Percentiles rank a stretch among this genome's conserved stretches.
These are phyloP conservation scores for Xestia xanthographa DNA, from an alignment of 2,888 invertebrate genomes.

Conservation along the genomic window DNA sequence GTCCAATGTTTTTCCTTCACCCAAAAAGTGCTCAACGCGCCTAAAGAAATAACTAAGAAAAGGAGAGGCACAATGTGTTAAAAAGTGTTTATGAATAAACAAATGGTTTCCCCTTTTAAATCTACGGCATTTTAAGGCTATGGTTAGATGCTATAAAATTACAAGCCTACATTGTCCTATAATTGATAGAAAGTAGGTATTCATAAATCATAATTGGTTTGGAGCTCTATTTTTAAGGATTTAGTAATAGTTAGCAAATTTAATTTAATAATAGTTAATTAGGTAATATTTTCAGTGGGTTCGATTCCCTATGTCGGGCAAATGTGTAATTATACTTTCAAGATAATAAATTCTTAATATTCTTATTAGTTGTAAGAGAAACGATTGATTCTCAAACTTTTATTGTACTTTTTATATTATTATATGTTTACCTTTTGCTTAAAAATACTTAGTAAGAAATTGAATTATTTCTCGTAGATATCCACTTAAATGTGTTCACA, in stretches of 20 bases:
- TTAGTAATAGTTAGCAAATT: constrained; percentile 46
- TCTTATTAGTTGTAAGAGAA: background rate
- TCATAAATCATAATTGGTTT: background rate
- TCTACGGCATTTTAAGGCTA: background rate
- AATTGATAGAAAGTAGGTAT: background rate
- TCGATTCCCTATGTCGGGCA: constrained; percentile 50
- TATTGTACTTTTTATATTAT: background rate
- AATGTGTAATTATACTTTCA: constrained; percentile 57
- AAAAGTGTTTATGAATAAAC: background rate
- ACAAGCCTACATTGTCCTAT: background rate
- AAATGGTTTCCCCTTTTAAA: background rate
- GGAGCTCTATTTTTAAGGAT: constrained; percentile 16
- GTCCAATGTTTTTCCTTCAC: too few species aligned
- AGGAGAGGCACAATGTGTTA: too few species aligned
- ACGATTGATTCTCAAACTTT: constrained; percentile 2
- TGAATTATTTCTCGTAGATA: constrained; percentile 36
- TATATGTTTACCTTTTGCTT: background rate
- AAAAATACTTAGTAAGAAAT: background rate
- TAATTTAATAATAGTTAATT: constrained; percentile 24
- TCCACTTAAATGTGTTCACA: constrained; percentile 55
- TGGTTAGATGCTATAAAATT: constrained; percentile 2
- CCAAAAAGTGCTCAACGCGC: too few species aligned
- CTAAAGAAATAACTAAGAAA: too few species aligned
- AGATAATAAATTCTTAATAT: background rate
- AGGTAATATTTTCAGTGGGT: constrained; percentile 16